Base-by-base conservation (phyloP, 2,113 vertebrate species). In the Alouatta palliata region DNA sequence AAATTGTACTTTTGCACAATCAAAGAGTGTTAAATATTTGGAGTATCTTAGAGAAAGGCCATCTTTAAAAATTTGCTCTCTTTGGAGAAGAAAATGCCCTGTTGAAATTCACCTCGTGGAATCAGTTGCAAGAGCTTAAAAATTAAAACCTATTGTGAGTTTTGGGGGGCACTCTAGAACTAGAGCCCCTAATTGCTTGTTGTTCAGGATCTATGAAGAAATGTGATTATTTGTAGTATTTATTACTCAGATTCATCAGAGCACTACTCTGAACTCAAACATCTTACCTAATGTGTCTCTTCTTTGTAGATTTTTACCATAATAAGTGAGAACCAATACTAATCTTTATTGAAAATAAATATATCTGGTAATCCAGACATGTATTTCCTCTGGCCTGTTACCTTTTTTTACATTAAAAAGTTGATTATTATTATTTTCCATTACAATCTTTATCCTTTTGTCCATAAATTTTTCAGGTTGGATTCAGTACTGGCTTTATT, bases 401-500 rank as follows among this genome's bases (percentile, higher is more conserved):
- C 2, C 19, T 92, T 96, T 96, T 66, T 68, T 68, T 32, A 30
- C 61, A 87, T 97, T 90, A 20, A 97, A 73, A 82, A 84, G 37
- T 70, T 79, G 12, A 56, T 92, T 94, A 43, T 70, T 96, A 75
- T 97, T 90, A 61, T 93, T 80, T 80, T 21, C 47, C 47, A 52
- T 23, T 80, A 95, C 88, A 43, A 0, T 61, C 37, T 94, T 96
- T 92, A 0, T 2, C 30, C 20, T 58, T 91, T 32, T 61, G 73
- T 32, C 97, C 87, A 58, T 89, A 40, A 98, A 95, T 96, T 97
- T 94, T 75, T 7, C 95, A 98, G 97, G 95, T 90, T 98, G 86
- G 96, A 98, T 97, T 98, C 97, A 97, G 30, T 52, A 8, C 37
- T 98, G 94, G 79, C 95, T 95, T 96, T 99, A 54, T 40, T 98